These are phyloP conservation scores for Saturnia pavonia DNA, from an alignment of 2,888 invertebrate genomes.

Conservation along the genomic window DNA sequence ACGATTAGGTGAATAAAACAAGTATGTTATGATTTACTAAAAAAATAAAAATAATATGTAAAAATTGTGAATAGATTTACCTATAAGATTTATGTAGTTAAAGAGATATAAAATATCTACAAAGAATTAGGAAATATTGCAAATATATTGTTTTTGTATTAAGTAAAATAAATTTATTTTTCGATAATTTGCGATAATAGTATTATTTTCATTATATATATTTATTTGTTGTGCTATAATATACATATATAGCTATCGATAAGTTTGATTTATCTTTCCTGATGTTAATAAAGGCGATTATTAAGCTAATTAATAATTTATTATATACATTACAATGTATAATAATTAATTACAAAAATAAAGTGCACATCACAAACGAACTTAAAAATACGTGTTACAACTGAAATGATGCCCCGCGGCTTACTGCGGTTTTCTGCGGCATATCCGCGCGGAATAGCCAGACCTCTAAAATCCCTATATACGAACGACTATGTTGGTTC, in stretches of 20 bases:
- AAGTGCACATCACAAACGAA: too few relatives aligned
- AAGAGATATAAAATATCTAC: conserved; percentile 5
- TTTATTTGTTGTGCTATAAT: not conserved
- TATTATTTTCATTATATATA: not conserved
- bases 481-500: too few relatives aligned
- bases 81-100: not conserved
- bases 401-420: too few relatives aligned
- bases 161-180: not conserved
- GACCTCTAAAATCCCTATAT: too few relatives aligned
- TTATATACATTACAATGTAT: too few relatives aligned
- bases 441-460: too few relatives aligned
- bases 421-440: too few relatives aligned
- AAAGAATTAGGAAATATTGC: not conserved
- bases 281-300: too few relatives aligned
- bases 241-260: not conserved
- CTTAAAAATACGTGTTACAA: too few relatives aligned
- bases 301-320: too few relatives aligned
- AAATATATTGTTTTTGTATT: not conserved
- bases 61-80: not conserved
- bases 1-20: not conserved
- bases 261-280: too few relatives aligned
- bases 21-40: not conserved
- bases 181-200: not conserved
- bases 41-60: not conserved
- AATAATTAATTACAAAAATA: too few relatives aligned